Percentiles rank a stretch among this genome's conserved stretches.
These are phyloP conservation scores for Scaptomyza tumidula DNA, from an alignment of 2,888 invertebrate species.

Conservation along the genomic window DNA sequence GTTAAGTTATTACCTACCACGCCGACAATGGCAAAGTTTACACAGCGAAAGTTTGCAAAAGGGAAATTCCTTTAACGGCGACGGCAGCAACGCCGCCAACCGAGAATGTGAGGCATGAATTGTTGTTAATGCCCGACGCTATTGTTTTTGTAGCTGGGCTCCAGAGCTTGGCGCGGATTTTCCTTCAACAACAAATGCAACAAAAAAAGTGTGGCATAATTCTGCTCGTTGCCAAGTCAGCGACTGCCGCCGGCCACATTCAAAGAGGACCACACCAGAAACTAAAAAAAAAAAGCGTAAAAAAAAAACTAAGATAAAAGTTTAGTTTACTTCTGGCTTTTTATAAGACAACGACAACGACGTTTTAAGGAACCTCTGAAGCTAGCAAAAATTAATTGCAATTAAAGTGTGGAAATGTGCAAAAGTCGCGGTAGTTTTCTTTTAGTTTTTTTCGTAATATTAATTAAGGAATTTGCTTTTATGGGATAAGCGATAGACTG, in stretches of 20 bases:
- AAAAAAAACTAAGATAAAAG: constrained; percentile 12
- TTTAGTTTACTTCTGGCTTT: constrained; percentile 55
- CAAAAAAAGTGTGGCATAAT: constrained; percentile 56
- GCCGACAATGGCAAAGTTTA: constrained; percentile 75
- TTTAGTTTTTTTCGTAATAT: constrained; percentile 28
- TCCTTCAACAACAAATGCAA: constrained; percentile 28
- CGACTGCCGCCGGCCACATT: constrained; percentile 41
- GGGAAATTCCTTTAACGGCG: constrained; percentile 72
- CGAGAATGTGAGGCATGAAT: constrained; percentile 71
- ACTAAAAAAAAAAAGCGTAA: constrained; percentile 25
- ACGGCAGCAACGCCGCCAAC: constrained; percentile 28
- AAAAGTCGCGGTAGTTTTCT: constrained; percentile 40
- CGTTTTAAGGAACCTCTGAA: constrained; percentile 63
- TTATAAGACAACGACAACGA: constrained; percentile 64
- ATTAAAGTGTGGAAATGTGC: constrained; percentile 61
- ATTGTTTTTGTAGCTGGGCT: constrained; percentile 22
- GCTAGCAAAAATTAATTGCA: constrained; percentile 64
- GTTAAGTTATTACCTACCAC: constrained; percentile 76
- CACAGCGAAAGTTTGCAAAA: constrained; percentile 69
- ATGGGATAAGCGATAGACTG: not conserved
- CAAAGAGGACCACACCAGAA: constrained; percentile 14
- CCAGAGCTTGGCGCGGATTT: constrained; percentile 67
- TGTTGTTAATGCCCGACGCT: constrained; percentile 69
- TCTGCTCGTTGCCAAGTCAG: constrained; percentile 53
- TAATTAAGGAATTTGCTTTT: constrained; percentile 37